Evolutionary conservation across 2,888 invertebrate genomes (phyloP), one percentile per base, ranked within the genome.

Genomic region (Polylopha cassiicola): DNA sequence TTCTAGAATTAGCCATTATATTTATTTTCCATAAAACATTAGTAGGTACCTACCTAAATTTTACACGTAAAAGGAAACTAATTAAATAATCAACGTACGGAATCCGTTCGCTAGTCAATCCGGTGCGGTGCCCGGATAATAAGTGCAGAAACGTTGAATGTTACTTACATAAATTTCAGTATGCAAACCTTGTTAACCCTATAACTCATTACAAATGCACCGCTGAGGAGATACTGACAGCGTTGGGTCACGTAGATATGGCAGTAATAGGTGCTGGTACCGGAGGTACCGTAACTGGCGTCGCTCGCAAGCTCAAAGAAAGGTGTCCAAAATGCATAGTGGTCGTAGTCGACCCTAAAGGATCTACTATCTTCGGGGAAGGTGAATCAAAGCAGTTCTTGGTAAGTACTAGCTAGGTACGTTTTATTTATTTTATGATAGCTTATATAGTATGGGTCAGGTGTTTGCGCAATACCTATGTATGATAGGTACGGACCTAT

Each of bases 161-260:
- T 17, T 3, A 2, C 10, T 7, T 23, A 4, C 16, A 3, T 16
- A 5, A 4, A 23, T 27, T 29, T 38, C 53, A 95, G 92, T 98
- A 98, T 70, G 89, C 92, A 3, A 98, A 98, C 81, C 78, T 93
- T 13, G 92, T 94, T 38, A 99, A 99, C 81, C 97, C 98, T 0
- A 65, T 96, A 56, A 95, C 97, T 1, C 98, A 99, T 75, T 98
- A 97, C 67, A 97, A 99, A 62, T 89, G 91, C 36, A 99, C 98
- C 1, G 97, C 91, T 0, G 90, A 90, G 48, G 98, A 98, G 85
- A 97, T 98, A 54, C 81, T 95, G 28, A 87, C 91, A 37, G 47
- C 69, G 0, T 50, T 70, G 2, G 90, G 90, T 44, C 91, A 89
- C 58, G 74, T 97, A 14, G 97, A 97, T 70, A 91, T 95, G 90